phyloP scores from a whole-genome alignment of 2,888 invertebrate species.

The Polydrusus pterygomalis region DNA sequence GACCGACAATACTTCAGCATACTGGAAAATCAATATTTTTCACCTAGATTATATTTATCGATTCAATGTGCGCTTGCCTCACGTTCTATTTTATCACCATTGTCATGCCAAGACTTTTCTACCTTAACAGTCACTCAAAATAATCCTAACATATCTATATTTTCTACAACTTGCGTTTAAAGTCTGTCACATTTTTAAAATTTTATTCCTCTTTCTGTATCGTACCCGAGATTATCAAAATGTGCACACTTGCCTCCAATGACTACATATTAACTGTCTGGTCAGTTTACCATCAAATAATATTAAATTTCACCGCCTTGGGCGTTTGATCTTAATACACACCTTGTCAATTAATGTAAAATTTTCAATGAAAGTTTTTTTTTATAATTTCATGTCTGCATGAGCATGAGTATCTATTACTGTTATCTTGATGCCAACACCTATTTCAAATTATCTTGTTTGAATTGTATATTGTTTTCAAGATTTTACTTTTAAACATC shows the following conservation, averaged over 20 bases:
- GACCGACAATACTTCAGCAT: too few relatives aligned
- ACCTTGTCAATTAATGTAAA: conserved; percentile 30
- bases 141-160: too few relatives aligned
- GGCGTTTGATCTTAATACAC: conserved; percentile 9
- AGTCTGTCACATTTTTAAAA: too few relatives aligned
- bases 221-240: too few relatives aligned
- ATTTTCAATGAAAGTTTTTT: conserved; percentile 31
- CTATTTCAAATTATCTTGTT: not conserved
- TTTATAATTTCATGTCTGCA: not conserved
- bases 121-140: too few relatives aligned
- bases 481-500: not conserved
- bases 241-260: not conserved
- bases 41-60: too few relatives aligned
- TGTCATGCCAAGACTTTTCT: too few relatives aligned
- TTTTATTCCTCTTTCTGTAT: too few relatives aligned
- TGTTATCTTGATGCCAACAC: not conserved
- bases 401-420: not conserved
- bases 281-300: conserved; percentile 22
- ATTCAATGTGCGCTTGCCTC: too few relatives aligned
- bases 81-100: too few relatives aligned
- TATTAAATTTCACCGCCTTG: conserved; percentile 15
- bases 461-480: not conserved
- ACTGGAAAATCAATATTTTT: too few relatives aligned
- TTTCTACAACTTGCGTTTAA: too few relatives aligned
- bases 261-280: conserved; percentile 9